phyloP scores from a whole-genome alignment of 2,888 invertebrate species.

The Plagiodera versicolora region DNA sequence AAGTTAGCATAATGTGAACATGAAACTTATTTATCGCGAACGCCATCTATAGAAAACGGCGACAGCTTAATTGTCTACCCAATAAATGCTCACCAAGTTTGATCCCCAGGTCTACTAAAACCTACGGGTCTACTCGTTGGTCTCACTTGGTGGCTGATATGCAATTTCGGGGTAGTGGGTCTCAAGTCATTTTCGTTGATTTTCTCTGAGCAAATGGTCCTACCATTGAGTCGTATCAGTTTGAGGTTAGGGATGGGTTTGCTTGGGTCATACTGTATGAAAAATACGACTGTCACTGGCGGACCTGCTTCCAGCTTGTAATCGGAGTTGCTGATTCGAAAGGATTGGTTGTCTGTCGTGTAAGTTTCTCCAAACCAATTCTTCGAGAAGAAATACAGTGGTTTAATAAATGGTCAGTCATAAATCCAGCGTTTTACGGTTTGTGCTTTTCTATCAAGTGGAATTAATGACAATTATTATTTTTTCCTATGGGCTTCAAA shows the following conservation, averaged over 20 bases:
- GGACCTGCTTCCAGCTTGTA: constrained; percentile 62
- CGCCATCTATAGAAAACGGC: neutral
- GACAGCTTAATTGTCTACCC: neutral
- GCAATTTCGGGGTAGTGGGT: constrained; percentile 21
- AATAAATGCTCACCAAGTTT: neutral
- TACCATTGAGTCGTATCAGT: constrained; percentile 61
- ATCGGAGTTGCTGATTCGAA: constrained; percentile 61
- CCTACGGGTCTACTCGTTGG: constrained; percentile 3
- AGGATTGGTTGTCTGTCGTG: constrained; percentile 62
- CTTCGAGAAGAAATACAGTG: constrained; percentile 33
- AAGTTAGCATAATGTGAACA: too few species aligned
- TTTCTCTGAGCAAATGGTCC: constrained; percentile 58
- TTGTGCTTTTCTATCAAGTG: too few species aligned
- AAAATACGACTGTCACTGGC: constrained; percentile 61
- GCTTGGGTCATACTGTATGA: constrained; percentile 61
- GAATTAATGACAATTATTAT: too few species aligned
- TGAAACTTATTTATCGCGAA: too few species aligned
- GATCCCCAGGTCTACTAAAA: neutral
- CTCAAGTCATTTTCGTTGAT: constrained; percentile 1
- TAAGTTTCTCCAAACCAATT: constrained; percentile 61
- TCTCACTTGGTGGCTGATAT: constrained; percentile 19
- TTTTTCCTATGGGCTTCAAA: too few species aligned
- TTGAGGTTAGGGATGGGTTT: constrained; percentile 57
- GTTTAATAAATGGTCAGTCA: too few species aligned
- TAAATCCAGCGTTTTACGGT: too few species aligned